Evolutionary conservation across 2,113 vertebrate genomes (phyloP).

Genomic region (Epinephelus fuscoguttatus): DNA sequence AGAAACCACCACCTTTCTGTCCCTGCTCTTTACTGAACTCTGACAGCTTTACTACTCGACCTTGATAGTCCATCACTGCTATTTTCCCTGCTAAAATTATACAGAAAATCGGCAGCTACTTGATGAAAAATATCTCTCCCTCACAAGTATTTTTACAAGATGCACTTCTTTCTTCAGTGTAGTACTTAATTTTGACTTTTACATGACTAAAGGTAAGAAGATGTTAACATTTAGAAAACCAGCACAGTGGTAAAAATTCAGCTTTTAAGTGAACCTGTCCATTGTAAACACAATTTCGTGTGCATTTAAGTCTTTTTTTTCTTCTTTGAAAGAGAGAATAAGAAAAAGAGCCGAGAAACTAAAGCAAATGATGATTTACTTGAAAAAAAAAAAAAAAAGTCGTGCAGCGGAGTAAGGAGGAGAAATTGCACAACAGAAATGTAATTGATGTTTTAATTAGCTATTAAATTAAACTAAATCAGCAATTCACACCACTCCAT

Average conservation of each 20-base stretch:
- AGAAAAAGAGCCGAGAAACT: background rate
- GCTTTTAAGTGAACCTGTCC: background rate
- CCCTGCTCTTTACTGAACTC: background rate
- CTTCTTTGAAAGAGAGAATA: background rate
- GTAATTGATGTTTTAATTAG: conserved; percentile 58
- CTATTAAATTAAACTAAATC: conserved; percentile 35
- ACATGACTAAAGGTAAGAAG: conserved; percentile 3
- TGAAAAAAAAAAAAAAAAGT: background rate
- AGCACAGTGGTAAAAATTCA: background rate
- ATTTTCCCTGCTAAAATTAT: background rate
- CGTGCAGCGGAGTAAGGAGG: background rate
- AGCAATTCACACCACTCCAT: conserved; percentile 1
- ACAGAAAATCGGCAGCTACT: background rate
- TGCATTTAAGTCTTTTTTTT: background rate
- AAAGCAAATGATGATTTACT: conserved; percentile 10
- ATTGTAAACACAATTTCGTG: background rate
- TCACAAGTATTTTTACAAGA: background rate
- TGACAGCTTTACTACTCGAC: background rate
- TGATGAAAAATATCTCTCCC: background rate
- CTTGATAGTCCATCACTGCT: background rate
- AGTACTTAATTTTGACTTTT: background rate
- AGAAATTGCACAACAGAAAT: conserved; percentile 25
- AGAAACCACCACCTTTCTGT: background rate
- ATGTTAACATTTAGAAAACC: background rate
- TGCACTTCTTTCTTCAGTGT: background rate